Percentiles rank a stretch among this genome's conserved stretches.
Evolutionary conservation across 2,113 vertebrate species (phyloP).

Genomic region (Hypanus sabinus): DNA sequence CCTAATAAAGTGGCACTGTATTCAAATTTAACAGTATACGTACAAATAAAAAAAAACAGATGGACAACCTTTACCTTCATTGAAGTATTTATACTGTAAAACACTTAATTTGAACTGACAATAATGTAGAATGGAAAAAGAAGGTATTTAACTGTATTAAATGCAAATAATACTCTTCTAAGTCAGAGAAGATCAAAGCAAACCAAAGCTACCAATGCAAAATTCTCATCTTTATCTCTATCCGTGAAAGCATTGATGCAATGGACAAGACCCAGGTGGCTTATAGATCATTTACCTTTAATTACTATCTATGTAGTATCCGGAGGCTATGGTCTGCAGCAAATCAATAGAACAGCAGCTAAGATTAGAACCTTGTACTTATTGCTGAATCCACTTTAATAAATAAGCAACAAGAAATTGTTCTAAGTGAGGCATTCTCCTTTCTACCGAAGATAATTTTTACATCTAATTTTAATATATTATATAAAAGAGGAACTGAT

Average conservation of each 20-base stretch:
- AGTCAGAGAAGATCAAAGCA: constrained; percentile 16
- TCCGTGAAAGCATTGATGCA: constrained; percentile 13
- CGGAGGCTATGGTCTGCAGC: constrained; percentile 30
- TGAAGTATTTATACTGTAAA: not conserved
- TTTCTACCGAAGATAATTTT: constrained; percentile 88
- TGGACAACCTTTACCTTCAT: not conserved
- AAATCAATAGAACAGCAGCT: constrained; percentile 35
- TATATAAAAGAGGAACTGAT: constrained; percentile 73
- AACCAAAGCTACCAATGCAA: not conserved
- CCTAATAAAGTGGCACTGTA: no score
- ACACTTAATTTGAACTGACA: not conserved
- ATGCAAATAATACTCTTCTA: not conserved
- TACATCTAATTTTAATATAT: constrained; percentile 77
- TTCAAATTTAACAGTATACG: no score
- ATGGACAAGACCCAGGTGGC: constrained; percentile 35
- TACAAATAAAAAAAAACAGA: not conserved
- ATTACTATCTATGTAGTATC: constrained; percentile 36
- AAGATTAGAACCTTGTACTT: constrained; percentile 29
- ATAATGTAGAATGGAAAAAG: not conserved
- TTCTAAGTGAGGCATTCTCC: constrained; percentile 28
- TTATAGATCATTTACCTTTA: constrained; percentile 38
- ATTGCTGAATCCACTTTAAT: constrained; percentile 33
- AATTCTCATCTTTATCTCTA: constrained; percentile 6
- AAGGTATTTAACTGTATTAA: not conserved
- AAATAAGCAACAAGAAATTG: not conserved